phyloP scores from a whole-genome alignment of 1,140 invertebrate species.

The Ceratosolen solmsi region DNA sequence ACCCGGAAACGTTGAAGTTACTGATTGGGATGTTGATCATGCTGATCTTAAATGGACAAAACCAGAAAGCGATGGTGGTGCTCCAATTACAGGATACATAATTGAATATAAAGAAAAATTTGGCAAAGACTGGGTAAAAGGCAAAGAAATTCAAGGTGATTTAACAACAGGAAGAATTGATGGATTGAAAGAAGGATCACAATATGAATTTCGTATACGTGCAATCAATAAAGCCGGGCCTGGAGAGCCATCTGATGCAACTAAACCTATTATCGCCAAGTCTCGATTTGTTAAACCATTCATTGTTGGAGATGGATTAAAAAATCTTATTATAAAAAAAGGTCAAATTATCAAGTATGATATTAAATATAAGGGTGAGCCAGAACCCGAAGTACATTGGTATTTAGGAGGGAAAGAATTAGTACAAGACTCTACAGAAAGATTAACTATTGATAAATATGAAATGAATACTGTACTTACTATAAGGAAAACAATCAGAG shows the following conservation, averaged over 20 bases:
- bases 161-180: slow-evolving; percentile 84
- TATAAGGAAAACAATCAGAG: slow-evolving; percentile 86
- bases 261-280: slow-evolving; percentile 96
- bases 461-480: slow-evolving; percentile 93
- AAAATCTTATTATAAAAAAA: slow-evolving; percentile 92
- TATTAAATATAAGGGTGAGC: slow-evolving; percentile 95
- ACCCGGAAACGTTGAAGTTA: slow-evolving; percentile 90
- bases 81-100: slow-evolving; percentile 94
- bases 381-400: slow-evolving; percentile 93
- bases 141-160: slow-evolving; percentile 86
- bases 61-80: slow-evolving; percentile 92
- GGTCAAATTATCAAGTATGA: slow-evolving; percentile 94
- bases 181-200: slow-evolving; percentile 93
- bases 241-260: slow-evolving; percentile 94
- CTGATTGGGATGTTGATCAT: slow-evolving; percentile 96
- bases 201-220: slow-evolving; percentile 96
- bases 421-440: slow-evolving; percentile 77
- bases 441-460: slow-evolving; percentile 91
- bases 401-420: slow-evolving; percentile 83
- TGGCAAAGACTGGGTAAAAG: slow-evolving; percentile 89
- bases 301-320: slow-evolving; percentile 89
- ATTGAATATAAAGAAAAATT: slow-evolving; percentile 96
- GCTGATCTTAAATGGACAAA: slow-evolving; percentile 93
- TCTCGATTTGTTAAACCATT: slow-evolving; percentile 95
- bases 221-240: slow-evolving; percentile 97